phyloP scores from a whole-genome alignment of 1,140 invertebrate species.

The Leptinotarsa undecemlineata region DNA sequence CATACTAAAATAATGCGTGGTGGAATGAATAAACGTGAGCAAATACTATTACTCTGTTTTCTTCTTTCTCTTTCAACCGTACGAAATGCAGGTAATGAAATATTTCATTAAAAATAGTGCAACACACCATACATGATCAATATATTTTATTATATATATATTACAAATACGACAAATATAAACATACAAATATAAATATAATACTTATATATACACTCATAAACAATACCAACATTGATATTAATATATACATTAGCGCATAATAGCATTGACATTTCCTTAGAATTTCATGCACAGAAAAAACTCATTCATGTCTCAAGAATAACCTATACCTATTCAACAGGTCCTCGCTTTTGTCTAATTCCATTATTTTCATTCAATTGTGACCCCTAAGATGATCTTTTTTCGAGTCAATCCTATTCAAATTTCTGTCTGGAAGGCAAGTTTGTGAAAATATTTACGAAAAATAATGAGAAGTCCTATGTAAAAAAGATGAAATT shows the following conservation, averaged over 20 bases:
- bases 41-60: not conserved
- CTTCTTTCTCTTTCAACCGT: not conserved
- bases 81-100: not conserved
- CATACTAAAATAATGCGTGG: too few relatives aligned
- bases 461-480: not conserved
- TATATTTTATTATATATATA: not conserved
- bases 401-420: too few relatives aligned
- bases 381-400: too few relatives aligned
- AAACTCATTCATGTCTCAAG: too few relatives aligned
- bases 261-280: not conserved
- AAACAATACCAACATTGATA: conserved; percentile 47
- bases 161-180: conserved; percentile 47
- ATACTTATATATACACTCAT: conserved; percentile 44
- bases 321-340: too few relatives aligned
- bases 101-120: not conserved
- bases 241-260: conserved; percentile 7
- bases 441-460: conserved; percentile 32
- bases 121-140: not conserved
- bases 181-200: conserved; percentile 52
- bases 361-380: too few relatives aligned
- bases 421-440: conserved; percentile 22
- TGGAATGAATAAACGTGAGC: too few relatives aligned
- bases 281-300: not conserved
- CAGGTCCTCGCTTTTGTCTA: too few relatives aligned
- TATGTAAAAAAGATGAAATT: too few relatives aligned